Evolutionary conservation across 2,113 vertebrate genomes (phyloP).

Genomic region (Calyptommatus sinebrachiatus): DNA sequence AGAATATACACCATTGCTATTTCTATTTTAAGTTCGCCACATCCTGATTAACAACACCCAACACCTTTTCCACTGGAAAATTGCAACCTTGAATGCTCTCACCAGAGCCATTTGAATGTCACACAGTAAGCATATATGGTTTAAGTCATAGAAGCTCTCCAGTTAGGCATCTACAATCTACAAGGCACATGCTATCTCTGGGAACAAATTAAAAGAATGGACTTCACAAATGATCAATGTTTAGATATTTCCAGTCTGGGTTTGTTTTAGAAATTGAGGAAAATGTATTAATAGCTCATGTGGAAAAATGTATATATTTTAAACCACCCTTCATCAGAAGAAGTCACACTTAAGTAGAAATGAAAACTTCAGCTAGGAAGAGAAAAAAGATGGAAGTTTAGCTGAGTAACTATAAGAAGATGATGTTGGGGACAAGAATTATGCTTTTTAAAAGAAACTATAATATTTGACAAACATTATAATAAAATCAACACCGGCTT

Average conservation of each 20-base stretch:
- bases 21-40: constrained; percentile 24
- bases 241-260: background rate
- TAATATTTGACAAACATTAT: background rate
- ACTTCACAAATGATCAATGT: background rate
- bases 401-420: background rate
- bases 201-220: background rate
- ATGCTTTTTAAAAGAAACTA: background rate
- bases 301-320: background rate
- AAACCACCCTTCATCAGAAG: background rate
- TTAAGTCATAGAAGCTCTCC: background rate
- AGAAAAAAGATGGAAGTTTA: background rate
- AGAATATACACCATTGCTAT: background rate
- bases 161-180: background rate
- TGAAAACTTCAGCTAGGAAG: background rate
- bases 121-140: background rate
- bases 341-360: background rate
- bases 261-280: background rate
- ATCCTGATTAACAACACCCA: constrained; percentile 27
- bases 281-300: background rate
- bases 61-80: constrained; percentile 23
- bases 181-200: background rate
- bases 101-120: background rate
- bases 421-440: background rate
- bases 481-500: background rate
- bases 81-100: background rate